phyloP scores from a whole-genome alignment of 1,140 invertebrate genomes.

The Trichogramma pretiosum region DNA sequence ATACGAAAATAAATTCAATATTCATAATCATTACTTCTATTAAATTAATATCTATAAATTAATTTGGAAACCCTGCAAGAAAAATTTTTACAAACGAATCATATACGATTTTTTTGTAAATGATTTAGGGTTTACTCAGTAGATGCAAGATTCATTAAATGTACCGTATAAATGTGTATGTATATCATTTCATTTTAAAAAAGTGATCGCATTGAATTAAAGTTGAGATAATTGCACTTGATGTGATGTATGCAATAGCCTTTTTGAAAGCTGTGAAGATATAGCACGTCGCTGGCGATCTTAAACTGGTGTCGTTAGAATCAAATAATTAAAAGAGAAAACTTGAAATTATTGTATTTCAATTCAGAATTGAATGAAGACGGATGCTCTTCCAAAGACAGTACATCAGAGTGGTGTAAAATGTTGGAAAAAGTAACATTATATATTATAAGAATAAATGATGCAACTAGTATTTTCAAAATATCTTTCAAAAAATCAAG shows the following conservation, averaged over 20 bases:
- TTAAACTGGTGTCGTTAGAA: constrained; percentile 7
- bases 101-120: constrained; percentile 1
- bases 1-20: too few species aligned
- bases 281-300: constrained; percentile 10
- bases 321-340: constrained; percentile 1
- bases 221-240: constrained; percentile 18
- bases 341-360: constrained; percentile 9
- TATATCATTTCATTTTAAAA: constrained; percentile 13
- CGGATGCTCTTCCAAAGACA: constrained; percentile 12
- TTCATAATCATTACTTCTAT: too few species aligned
- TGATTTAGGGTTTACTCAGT: constrained; percentile 16
- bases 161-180: constrained; percentile 5
- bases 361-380: constrained; percentile 10
- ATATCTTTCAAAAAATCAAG: constrained; percentile 11
- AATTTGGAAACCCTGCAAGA: background rate
- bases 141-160: constrained; percentile 9
- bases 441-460: constrained; percentile 14
- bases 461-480: constrained; percentile 17
- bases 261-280: constrained; percentile 21
- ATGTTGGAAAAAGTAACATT: constrained; percentile 10
- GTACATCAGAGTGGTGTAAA: constrained; percentile 1
- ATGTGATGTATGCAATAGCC: constrained; percentile 16
- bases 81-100: background rate
- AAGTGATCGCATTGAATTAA: constrained; percentile 12
- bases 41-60: constrained; percentile 1